A percentile compares a stretch with the other conserved stretches of the same genome.
Conservation (phyloP, 2,797 vertebrate species). For the Lithobates pipiens region DNA sequence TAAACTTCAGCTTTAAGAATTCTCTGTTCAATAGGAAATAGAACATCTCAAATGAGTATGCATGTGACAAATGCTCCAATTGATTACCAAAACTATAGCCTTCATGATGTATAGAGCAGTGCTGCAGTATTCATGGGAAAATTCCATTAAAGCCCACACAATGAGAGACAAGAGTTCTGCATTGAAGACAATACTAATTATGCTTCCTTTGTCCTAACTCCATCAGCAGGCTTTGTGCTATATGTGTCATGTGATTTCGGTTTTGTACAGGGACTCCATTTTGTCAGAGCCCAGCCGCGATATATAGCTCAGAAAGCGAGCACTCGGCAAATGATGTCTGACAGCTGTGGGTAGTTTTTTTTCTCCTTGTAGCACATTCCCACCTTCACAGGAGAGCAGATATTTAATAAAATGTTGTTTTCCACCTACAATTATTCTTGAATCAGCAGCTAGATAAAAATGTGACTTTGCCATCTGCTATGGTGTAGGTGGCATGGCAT, state of each 20-base stretch:
- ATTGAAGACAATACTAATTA: not conserved
- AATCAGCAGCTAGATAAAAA: not conserved
- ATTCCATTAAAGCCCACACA: not conserved
- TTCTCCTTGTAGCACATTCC: not conserved
- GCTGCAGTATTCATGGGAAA: not conserved
- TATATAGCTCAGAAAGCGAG: not conserved
- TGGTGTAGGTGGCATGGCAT: not conserved
- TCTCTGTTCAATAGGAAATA: not conserved
- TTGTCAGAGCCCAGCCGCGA: not conserved
- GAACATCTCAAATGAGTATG: not conserved
- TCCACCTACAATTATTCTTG: not conserved
- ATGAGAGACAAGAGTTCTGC: not conserved
- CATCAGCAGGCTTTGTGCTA: not conserved
- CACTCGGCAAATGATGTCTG: not conserved
- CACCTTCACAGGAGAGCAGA: constrained; percentile 7
- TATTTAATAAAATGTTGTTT: not conserved
- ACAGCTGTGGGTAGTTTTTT: not conserved
- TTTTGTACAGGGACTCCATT: not conserved
- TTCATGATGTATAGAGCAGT: not conserved
- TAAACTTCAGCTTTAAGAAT: not conserved
- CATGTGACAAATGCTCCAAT: not conserved
- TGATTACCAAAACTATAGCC: not conserved
- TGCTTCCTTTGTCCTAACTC: not conserved
- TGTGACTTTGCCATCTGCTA: not conserved
- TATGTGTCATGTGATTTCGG: not conserved